A percentile compares a stretch with the other conserved stretches of the same genome.
phyloP scores from a whole-genome alignment of 2,113 vertebrate species.

The Prinia subflava region DNA sequence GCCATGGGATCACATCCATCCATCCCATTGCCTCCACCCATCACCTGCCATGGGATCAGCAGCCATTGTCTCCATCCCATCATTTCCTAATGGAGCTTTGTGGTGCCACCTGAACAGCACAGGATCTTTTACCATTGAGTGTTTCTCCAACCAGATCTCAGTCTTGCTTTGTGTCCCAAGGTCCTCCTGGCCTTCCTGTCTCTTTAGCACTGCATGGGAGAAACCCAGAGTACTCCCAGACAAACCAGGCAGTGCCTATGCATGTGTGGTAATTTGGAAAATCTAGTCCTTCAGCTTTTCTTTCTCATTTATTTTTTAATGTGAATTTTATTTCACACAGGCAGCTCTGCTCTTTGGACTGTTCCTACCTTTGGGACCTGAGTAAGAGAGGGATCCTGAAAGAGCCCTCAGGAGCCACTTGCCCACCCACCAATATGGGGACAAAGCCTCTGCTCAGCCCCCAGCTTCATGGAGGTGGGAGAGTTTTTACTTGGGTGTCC shows the following conservation, averaged over 20 bases:
- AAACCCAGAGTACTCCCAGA: background rate
- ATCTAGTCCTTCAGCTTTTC: background rate
- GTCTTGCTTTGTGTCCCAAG: background rate
- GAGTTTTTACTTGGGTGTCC: background rate
- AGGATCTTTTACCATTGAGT: background rate
- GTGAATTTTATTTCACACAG: background rate
- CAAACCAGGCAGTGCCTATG: background rate
- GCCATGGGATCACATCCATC: background rate
- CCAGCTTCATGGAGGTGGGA: background rate
- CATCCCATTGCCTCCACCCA: background rate
- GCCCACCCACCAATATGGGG: rapidly evolving
- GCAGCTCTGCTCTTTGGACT: background rate
- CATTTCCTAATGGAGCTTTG: background rate
- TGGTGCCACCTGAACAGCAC: background rate
- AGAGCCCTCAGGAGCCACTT: background rate
- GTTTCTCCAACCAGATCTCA: background rate
- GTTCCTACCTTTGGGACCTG: background rate
- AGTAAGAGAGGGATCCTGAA: background rate
- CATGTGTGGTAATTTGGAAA: background rate
- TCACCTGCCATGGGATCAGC: background rate
- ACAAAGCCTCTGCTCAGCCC: background rate
- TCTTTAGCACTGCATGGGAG: background rate
- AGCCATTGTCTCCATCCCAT: background rate
- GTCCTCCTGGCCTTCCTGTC: background rate
- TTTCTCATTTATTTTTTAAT: background rate